Evolutionary conservation across 2,888 invertebrate species (phyloP).

Genomic region (Oscheius myriophilus): DNA sequence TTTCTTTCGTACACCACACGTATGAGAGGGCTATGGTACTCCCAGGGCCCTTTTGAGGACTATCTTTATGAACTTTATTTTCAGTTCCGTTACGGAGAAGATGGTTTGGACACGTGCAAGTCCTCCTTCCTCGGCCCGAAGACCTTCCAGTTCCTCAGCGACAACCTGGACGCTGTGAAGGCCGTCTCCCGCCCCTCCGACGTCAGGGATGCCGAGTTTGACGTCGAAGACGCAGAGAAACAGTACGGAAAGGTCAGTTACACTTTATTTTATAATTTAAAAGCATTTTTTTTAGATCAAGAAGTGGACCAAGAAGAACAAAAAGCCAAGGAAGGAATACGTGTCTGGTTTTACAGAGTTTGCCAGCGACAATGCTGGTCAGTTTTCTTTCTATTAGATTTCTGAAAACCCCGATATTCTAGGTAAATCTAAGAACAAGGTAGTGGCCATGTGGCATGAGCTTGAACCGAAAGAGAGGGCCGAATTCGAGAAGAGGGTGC

Average conservation of each 20-base stretch:
- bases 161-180: conserved; percentile 76
- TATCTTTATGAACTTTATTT: too few relatives aligned
- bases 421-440: conserved; percentile 15
- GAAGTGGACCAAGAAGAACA: conserved; percentile 46
- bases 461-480: conserved; percentile 46
- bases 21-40: too few relatives aligned
- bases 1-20: too few relatives aligned
- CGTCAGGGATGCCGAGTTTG: conserved; percentile 71
- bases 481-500: conserved; percentile 33
- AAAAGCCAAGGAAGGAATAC: conserved; percentile 37
- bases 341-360: conserved; percentile 56
- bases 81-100: conserved; percentile 90
- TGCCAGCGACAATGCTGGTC: conserved; percentile 37
- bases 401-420: too few relatives aligned
- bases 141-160: conserved; percentile 83
- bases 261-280: conserved; percentile 2
- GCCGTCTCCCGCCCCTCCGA: conserved; percentile 51
- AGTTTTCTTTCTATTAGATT: not conserved
- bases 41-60: too few relatives aligned
- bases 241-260: conserved; percentile 74
- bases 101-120: conserved; percentile 84
- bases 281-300: conserved; percentile 27
- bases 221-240: conserved; percentile 73
- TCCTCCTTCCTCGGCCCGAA: conserved; percentile 83
- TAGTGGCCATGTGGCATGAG: conserved; percentile 57